Base-by-base conservation (phyloP, 2,797 vertebrate genomes). In the Champsocephalus gunnari region DNA sequence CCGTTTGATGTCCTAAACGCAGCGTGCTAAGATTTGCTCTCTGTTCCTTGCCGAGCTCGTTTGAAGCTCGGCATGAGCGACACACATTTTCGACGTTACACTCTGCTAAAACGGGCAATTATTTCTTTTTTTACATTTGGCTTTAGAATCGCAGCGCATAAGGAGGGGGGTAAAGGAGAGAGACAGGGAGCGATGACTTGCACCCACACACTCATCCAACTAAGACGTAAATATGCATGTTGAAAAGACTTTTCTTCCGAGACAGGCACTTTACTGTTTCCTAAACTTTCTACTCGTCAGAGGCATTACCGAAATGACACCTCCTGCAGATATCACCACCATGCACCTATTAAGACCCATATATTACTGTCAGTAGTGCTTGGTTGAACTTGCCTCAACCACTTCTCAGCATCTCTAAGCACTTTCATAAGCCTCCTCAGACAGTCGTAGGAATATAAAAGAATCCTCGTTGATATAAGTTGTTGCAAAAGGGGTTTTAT, bases 1-100 rank as follows among this genome's bases (percentile, higher is more conserved):
- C 89, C 59, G 89, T 95, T 95, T 95, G 93, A 95, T 94, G 93
- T 94, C 91, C 89, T 94, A 95, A 95, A 95, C 92, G 90, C 89
- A 73, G 86, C 92, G 85, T 92, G 89, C 94, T 94, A 93, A 93
- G 89, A 93, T 93, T 94, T 92, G 92, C 92, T 94, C 93, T 93
- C 92, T 93, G 91, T 92, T 90, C 90, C 86, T 90, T 54, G 83
- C 83, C 80, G 83, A 89, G 88, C 84, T 72, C 72, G 91, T 95
- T 94, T 95, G 94, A 95, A 94, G 93, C 92, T 88, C 81, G 67
- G 87, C 87, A 58, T 89, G 92, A 93, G 92, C 92, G 91, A 93
- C 91, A 93, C 92, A 92, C 91, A 92, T 94, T 94, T 90, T 85
- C 90, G 61, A 92, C 88, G 91, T 93, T 93, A 92, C 90, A 92